A percentile compares a stretch with the other conserved stretches of the same genome.
Evolutionary conservation across 2,797 vertebrate genomes (phyloP).

Genomic region (Graptemys geographica): DNA sequence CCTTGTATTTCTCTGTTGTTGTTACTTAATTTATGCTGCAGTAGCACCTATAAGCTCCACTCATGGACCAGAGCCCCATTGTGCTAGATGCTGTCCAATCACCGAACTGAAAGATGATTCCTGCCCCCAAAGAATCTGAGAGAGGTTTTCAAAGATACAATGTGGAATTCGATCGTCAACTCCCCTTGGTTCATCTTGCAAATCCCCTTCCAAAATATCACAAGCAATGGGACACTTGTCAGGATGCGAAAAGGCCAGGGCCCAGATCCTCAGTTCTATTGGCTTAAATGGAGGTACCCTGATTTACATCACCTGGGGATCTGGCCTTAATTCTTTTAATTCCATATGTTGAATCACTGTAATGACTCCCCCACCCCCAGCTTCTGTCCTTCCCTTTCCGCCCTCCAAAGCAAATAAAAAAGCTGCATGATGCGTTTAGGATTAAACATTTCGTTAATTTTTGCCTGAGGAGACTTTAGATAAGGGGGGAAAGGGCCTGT

Average conservation of each 20-base stretch:
- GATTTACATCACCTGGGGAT: background rate
- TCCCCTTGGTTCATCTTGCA: background rate
- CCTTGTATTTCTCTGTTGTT: background rate
- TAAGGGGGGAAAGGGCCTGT: background rate
- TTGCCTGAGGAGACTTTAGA: background rate
- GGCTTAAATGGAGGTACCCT: background rate
- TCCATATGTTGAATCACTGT: background rate
- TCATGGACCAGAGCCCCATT: background rate
- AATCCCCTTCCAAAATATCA: background rate
- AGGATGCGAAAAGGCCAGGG: background rate
- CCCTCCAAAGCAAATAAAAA: conserved; percentile 2
- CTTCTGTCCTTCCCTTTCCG: background rate
- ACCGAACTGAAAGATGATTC: background rate
- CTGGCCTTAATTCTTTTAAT: no score
- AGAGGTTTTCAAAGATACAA: background rate
- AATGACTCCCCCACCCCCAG: background rate
- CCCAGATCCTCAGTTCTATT: background rate
- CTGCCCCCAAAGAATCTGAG: background rate
- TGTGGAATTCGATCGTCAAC: background rate
- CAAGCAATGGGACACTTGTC: background rate
- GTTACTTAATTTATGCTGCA: background rate
- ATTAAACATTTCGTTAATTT: background rate
- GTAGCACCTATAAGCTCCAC: background rate
- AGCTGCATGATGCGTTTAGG: background rate
- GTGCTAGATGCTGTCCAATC: background rate